Conservation (phyloP, 2,888 invertebrate species). For the Temnothorax unifasciatus region DNA sequence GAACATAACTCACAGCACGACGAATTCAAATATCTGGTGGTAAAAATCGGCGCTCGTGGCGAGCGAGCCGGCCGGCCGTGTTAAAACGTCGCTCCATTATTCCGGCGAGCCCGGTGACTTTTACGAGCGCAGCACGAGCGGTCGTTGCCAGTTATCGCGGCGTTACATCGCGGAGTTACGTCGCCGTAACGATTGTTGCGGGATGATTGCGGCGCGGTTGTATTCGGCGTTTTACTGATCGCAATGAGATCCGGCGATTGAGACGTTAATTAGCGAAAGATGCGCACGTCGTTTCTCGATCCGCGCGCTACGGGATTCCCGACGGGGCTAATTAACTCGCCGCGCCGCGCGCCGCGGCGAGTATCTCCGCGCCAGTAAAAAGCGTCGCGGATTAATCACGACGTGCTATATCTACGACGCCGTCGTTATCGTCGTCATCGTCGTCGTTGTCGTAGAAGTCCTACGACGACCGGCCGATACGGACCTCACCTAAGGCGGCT, state of each 20-base stretch:
- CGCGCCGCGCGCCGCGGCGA: conserved; percentile 14
- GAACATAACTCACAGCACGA: conserved; percentile 34
- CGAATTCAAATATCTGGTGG: conserved; percentile 51
- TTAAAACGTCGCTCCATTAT: conserved; percentile 54
- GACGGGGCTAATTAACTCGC: conserved; percentile 70
- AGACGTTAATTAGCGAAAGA: conserved; percentile 74
- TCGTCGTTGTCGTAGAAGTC: conserved; percentile 43
- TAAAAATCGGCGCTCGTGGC: conserved; percentile 40
- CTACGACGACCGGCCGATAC: conserved; percentile 42
- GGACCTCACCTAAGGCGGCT: conserved; percentile 54
- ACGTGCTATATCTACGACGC: conserved; percentile 45
- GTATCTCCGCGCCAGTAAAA: conserved; percentile 55
- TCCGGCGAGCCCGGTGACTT: conserved; percentile 13
- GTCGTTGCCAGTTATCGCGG: conserved; percentile 36
- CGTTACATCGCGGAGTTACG: conserved; percentile 46
- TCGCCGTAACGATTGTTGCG: conserved; percentile 26
- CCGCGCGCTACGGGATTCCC: conserved; percentile 51
- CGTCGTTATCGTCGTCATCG: neutral
- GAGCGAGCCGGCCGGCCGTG: conserved; percentile 12
- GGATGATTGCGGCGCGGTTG: conserved; percentile 30
- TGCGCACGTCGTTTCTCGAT: conserved; percentile 52
- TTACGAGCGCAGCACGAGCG: conserved; percentile 46
- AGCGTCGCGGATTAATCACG: conserved; percentile 68
- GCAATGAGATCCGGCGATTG: conserved; percentile 69
- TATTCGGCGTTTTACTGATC: conserved; percentile 59